These are phyloP conservation scores for Sclerurus mexicanus DNA, from an alignment of 2,113 vertebrate genomes.

Conservation along the genomic window DNA sequence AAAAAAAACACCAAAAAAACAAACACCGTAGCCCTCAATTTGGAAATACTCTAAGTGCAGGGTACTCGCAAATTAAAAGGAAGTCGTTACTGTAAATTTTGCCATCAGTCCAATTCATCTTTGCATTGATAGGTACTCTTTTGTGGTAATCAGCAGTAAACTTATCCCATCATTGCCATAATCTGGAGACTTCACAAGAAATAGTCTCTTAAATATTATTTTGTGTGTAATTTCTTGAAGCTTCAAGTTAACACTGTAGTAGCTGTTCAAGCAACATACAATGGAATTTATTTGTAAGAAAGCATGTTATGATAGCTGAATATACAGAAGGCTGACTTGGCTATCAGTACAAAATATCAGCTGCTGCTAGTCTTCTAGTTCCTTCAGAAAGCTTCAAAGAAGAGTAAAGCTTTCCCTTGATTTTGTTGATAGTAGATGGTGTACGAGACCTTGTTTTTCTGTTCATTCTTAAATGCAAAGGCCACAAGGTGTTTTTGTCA, in stretches of 20 bases:
- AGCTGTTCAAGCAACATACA: neutral
- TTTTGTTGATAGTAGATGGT: neutral
- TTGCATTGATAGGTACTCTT: neutral
- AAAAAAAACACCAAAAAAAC: neutral
- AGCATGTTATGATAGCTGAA: neutral
- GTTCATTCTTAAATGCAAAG: neutral
- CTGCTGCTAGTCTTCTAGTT: neutral
- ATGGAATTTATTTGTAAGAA: neutral
- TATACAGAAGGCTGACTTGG: neutral
- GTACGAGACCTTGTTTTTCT: neutral
- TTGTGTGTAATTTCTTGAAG: neutral
- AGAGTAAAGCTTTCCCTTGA: neutral
- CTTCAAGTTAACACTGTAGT: neutral
- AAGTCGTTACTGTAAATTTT: neutral
- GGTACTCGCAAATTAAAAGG: neutral
- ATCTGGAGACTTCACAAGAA: neutral
- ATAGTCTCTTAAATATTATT: neutral
- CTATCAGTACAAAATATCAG: neutral
- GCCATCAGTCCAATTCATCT: neutral
- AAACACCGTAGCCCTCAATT: neutral
- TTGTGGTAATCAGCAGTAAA: neutral
- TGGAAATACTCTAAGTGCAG: neutral
- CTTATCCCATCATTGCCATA: neutral
- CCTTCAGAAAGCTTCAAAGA: neutral
- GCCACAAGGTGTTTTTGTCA: neutral